These are phyloP conservation scores for Bergia sp. DNA, from an alignment of 92 coral and sea anemone genomes.

Conservation along the genomic window DNA sequence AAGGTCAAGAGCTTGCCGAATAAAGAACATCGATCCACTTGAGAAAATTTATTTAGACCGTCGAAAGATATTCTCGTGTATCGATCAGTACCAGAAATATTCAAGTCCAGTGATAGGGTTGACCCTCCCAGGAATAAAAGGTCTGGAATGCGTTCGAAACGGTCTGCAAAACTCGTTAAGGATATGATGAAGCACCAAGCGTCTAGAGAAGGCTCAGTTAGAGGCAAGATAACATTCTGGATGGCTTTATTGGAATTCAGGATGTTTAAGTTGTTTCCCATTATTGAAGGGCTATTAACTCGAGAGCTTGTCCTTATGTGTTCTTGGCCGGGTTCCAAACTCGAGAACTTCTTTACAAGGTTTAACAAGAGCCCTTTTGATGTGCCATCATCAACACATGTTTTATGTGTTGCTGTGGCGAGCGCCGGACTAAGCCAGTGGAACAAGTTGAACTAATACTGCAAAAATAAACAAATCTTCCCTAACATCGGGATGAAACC, in stretches of 20 bases:
- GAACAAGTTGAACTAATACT: constrained; percentile 3
- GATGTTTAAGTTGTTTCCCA: constrained; percentile 35
- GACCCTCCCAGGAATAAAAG: constrained; percentile 28
- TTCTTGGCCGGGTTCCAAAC: constrained; percentile 8
- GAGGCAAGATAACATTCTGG: constrained; percentile 36
- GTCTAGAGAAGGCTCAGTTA: constrained; percentile 18
- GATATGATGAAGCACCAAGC: constrained; percentile 27
- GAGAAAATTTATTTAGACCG: constrained; percentile 17
- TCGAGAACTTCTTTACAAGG: neutral
- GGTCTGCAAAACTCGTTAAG: constrained; percentile 44
- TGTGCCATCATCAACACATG: constrained; percentile 9
- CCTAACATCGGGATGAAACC: neutral
- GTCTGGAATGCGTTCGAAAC: constrained; percentile 27
- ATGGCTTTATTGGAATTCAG: constrained; percentile 41
- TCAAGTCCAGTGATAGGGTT: neutral
- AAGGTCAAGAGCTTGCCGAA: constrained; percentile 39
- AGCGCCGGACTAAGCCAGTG: neutral
- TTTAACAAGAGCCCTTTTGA: neutral
- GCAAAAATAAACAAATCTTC: constrained; percentile 29
- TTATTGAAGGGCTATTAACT: constrained; percentile 27
- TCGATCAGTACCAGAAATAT: neutral
- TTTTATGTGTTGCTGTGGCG: neutral
- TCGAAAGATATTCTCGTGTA: neutral
- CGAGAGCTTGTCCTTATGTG: constrained; percentile 24
- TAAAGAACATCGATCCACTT: constrained; percentile 37